phyloP scores from a whole-genome alignment of 2,113 vertebrate species.

The Lycaon pictus region DNA sequence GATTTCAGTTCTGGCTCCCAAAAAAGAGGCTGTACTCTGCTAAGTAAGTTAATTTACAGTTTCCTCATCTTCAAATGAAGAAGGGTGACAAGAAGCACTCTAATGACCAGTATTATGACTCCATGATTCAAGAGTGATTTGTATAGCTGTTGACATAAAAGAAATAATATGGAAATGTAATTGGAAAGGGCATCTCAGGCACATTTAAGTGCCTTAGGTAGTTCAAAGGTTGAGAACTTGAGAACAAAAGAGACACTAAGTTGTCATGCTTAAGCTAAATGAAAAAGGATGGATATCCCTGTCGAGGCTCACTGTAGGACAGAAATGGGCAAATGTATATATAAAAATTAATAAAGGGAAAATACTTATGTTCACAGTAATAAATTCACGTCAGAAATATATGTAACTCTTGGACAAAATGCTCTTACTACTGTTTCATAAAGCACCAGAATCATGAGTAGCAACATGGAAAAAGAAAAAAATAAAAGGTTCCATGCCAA shows the following conservation, averaged over 20 bases:
- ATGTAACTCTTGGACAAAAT: neutral
- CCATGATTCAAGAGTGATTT: neutral
- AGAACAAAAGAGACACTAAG: neutral
- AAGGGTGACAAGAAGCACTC: neutral
- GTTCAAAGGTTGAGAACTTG: neutral
- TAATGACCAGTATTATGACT: neutral
- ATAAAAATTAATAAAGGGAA: neutral
- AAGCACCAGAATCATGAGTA: conserved; percentile 6
- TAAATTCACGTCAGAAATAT: neutral
- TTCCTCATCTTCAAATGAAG: conserved; percentile 51
- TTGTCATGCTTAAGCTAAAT: neutral
- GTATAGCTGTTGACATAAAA: neutral
- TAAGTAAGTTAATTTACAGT: neutral
- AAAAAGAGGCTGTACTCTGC: neutral
- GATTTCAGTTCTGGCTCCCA: neutral
- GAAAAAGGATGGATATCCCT: neutral
- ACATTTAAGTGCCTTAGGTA: neutral
- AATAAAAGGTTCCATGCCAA: neutral
- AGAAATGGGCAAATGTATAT: conserved; percentile 23
- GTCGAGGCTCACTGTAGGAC: neutral
- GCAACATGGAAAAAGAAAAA: neutral
- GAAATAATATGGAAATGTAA: neutral
- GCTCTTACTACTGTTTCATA: neutral
- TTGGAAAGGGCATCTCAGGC: neutral
- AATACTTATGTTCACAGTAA: neutral